phyloP scores from a whole-genome alignment of 1,140 invertebrate species.

The Pogonus chalceus region DNA sequence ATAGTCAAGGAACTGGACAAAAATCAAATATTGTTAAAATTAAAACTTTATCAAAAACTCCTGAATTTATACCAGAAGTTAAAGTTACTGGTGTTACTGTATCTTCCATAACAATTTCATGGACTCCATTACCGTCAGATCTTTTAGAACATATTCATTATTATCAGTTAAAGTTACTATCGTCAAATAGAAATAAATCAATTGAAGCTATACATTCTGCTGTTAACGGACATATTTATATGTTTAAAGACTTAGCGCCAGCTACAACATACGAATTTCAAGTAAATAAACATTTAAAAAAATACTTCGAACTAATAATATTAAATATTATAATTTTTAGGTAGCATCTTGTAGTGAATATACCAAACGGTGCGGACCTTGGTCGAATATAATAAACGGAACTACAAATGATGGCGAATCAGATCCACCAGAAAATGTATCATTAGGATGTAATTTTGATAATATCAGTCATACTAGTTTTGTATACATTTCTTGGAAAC shows the following conservation, averaged over 20 bases:
- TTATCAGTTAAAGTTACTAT: slow-evolving; percentile 57
- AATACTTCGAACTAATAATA: slow-evolving; percentile 3
- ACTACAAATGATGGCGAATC: slow-evolving; percentile 67
- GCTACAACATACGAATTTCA: slow-evolving; percentile 68
- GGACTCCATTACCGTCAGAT: slow-evolving; percentile 53
- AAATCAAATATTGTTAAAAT: slow-evolving; percentile 32
- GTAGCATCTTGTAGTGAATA: slow-evolving; percentile 66
- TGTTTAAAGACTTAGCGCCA: slow-evolving; percentile 64
- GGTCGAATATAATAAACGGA: slow-evolving; percentile 62
- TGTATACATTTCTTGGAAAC: slow-evolving; percentile 58
- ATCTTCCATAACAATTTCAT: slow-evolving; percentile 67
- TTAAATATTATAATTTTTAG: slow-evolving; percentile 28
- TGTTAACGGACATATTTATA: slow-evolving; percentile 54
- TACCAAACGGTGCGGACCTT: slow-evolving; percentile 60
- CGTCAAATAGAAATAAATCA: slow-evolving; percentile 42
- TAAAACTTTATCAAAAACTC: slow-evolving; percentile 51
- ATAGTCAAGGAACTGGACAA: slow-evolving; percentile 42
- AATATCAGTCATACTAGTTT: slow-evolving; percentile 51
- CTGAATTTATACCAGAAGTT: slow-evolving; percentile 64
- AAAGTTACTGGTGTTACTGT: slow-evolving; percentile 65
- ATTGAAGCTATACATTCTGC: slow-evolving; percentile 52
- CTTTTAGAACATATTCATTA: slow-evolving; percentile 63
- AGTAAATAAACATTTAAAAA: slow-evolving; percentile 33
- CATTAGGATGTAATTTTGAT: slow-evolving; percentile 53
- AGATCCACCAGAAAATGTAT: slow-evolving; percentile 42